A percentile compares a stretch with the other conserved stretches of the same genome.
Evolutionary conservation across 2,113 vertebrate genomes (phyloP).

Genomic region (Protomyctophum bolini): DNA sequence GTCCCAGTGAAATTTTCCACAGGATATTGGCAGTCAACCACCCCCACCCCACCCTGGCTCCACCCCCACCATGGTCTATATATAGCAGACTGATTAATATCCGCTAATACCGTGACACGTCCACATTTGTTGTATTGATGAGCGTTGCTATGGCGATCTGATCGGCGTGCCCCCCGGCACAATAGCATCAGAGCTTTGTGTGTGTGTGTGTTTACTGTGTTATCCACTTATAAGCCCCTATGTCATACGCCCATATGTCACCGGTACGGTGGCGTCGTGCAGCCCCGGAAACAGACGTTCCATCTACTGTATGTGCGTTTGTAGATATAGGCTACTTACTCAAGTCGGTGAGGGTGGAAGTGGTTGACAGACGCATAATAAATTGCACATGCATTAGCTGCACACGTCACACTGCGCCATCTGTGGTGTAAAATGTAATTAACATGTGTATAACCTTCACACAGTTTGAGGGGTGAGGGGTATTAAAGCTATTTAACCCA

Average conservation of each 20-base stretch:
- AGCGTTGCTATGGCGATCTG: conserved; percentile 75
- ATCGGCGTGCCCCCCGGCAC: conserved; percentile 59
- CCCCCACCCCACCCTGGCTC: conserved; percentile 59
- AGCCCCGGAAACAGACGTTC: no score
- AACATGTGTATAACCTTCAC: conserved; percentile 18
- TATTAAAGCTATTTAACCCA: conserved; percentile 19
- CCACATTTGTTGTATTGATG: conserved; percentile 81
- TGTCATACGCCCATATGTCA: no score
- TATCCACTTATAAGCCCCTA: no score
- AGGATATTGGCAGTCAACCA: conserved; percentile 80
- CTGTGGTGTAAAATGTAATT: conserved; percentile 45
- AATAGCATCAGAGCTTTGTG: conserved; percentile 46
- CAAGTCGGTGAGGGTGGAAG: no score
- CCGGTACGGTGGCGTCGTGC: no score
- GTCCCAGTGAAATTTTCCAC: conserved; percentile 80
- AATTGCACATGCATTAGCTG: conserved; percentile 27
- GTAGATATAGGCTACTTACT: no score
- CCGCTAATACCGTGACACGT: conserved; percentile 78
- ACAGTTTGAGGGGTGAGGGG: not conserved
- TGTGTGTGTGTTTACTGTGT: not conserved
- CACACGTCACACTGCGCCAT: conserved; percentile 22
- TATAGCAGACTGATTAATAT: conserved; percentile 83
- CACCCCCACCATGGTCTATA: conserved; percentile 73
- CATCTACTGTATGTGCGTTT: no score
- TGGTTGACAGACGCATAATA: conserved; percentile 5